A percentile compares a stretch with the other conserved stretches of the same genome.
Evolutionary conservation across 2,888 invertebrate genomes (phyloP).

Genomic region (Nasonovia ribisnigri): DNA sequence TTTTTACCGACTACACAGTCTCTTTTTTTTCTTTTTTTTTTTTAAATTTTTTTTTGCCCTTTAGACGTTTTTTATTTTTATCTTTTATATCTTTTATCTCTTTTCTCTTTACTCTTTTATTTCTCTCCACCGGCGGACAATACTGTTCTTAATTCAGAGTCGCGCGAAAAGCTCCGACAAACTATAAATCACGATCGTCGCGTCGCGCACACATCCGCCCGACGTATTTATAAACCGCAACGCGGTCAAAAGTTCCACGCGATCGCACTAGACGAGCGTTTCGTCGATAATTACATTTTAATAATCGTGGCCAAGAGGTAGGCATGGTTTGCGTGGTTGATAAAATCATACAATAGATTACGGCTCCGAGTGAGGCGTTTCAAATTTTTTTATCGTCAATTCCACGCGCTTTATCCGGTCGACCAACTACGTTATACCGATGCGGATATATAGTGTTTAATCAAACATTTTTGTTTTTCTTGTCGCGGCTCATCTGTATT

Average conservation of each 20-base stretch:
- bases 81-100: neutral
- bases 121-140: slow-evolving; percentile 5
- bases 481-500: neutral
- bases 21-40: too few relatives aligned
- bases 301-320: neutral
- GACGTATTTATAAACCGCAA: neutral
- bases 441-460: neutral
- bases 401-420: neutral
- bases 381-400: neutral
- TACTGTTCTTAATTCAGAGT: slow-evolving; percentile 38
- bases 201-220: neutral
- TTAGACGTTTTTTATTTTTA: neutral
- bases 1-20: neutral
- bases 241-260: neutral
- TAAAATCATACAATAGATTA: neutral
- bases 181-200: slow-evolving; percentile 28
- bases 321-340: neutral
- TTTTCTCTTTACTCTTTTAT: neutral
- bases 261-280: neutral
- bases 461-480: neutral
- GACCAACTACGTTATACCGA: neutral
- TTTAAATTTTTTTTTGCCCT: neutral
- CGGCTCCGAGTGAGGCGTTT: neutral
- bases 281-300: neutral
- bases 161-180: neutral